phyloP scores from a whole-genome alignment of 2,797 vertebrate genomes.

The Bufotes viridis region DNA sequence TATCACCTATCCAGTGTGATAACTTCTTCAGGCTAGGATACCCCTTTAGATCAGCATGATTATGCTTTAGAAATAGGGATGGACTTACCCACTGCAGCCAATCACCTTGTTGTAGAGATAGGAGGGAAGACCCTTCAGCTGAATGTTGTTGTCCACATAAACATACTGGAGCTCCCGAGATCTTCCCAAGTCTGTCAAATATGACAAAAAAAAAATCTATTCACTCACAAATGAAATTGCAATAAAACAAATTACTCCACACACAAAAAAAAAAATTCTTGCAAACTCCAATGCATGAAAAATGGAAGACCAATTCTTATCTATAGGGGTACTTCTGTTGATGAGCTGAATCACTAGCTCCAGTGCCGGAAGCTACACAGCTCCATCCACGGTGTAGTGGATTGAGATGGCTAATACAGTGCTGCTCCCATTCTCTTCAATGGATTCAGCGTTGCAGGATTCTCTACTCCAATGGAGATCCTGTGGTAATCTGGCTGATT shows the following conservation, averaged over 20 bases:
- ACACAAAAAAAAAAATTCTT: neutral
- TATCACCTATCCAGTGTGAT: no score
- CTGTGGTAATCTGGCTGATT: no score
- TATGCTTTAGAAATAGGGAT: constrained; percentile 23
- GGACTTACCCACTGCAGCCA: constrained; percentile 82
- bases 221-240: neutral
- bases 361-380: no score
- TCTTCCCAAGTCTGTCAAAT: constrained; percentile 89
- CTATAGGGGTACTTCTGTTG: no score
- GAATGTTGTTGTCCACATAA: constrained; percentile 90
- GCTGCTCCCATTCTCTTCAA: no score
- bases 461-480: no score
- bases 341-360: no score
- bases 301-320: neutral
- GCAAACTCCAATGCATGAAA: neutral
- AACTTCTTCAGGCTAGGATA: no score
- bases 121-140: constrained; percentile 86
- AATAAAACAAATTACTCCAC: neutral
- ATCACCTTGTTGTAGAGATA: constrained; percentile 94
- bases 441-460: no score
- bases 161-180: constrained; percentile 94
- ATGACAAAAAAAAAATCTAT: neutral
- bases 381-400: no score
- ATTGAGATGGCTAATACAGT: no score
- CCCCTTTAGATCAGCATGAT: neutral